phyloP scores from a whole-genome alignment of 1,140 invertebrate genomes.

The Vollenhovia emeryi region DNA sequence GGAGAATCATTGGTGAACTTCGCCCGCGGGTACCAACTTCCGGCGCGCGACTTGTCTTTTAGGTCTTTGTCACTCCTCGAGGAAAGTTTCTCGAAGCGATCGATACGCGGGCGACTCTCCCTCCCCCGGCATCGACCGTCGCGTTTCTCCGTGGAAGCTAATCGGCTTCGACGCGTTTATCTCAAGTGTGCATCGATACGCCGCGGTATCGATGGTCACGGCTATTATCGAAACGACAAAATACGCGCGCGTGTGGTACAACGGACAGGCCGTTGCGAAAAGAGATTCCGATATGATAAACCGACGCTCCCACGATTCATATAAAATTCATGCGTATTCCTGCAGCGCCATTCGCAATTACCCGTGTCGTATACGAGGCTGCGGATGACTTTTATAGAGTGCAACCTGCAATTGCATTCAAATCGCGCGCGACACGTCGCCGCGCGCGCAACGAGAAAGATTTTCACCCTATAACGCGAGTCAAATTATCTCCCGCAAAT shows the following conservation, averaged over 20 bases:
- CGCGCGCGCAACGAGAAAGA: background rate
- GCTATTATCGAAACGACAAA: background rate
- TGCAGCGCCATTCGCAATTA: background rate
- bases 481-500: background rate
- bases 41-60: conserved; percentile 46
- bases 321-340: background rate
- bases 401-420: background rate
- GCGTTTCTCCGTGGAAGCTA: background rate
- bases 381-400: background rate
- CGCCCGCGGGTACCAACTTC: conserved; percentile 56
- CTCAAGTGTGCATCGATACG: background rate
- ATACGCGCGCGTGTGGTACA: background rate
- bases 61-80: conserved; percentile 28
- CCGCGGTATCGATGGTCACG: background rate
- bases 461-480: no score
- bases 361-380: background rate
- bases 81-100: conserved; percentile 58
- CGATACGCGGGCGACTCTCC: conserved; percentile 30
- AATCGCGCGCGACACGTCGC: background rate
- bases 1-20: conserved; percentile 58
- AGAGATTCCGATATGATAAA: conserved; percentile 12
- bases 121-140: background rate
- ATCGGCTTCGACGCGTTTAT: background rate
- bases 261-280: background rate
- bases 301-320: background rate